Conservation (phyloP, 1,140 invertebrate genomes). For the Achroia grisella region DNA sequence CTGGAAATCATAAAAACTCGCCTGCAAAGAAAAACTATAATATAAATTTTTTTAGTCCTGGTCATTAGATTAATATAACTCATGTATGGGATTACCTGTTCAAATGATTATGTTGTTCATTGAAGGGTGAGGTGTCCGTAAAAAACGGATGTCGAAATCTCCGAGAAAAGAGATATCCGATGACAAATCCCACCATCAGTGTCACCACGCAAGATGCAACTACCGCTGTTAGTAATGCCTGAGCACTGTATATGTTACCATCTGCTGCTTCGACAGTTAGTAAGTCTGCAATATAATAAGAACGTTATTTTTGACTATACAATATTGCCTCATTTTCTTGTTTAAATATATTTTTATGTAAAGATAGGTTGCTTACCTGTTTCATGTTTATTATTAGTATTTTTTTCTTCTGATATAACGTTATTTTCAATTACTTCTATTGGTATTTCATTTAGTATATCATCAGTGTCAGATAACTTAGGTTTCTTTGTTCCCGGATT, state of each 20-base stretch:
- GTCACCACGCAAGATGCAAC: slow-evolving; percentile 85
- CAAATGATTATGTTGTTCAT: slow-evolving; percentile 77
- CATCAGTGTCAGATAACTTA: slow-evolving; percentile 44
- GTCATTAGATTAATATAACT: slow-evolving; percentile 5
- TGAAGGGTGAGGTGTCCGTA: slow-evolving; percentile 81
- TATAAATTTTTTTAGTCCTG: slow-evolving; percentile 7
- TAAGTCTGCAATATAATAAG: slow-evolving; percentile 66
- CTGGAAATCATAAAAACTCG: slow-evolving; percentile 25
- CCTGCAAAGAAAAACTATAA: slow-evolving; percentile 20
- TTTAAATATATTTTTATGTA: background rate
- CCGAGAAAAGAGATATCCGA: slow-evolving; percentile 87
- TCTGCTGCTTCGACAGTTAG: slow-evolving; percentile 76
- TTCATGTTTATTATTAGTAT: slow-evolving; percentile 50
- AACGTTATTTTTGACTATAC: background rate
- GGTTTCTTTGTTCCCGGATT: slow-evolving; percentile 61
- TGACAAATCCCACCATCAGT: slow-evolving; percentile 86
- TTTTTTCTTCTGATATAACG: slow-evolving; percentile 52
- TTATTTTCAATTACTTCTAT: slow-evolving; percentile 66
- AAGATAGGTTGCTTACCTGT: slow-evolving; percentile 34
- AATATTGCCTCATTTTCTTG: no score
- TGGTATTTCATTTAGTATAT: slow-evolving; percentile 62
- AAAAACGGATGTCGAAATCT: slow-evolving; percentile 82
- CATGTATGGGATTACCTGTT: slow-evolving; percentile 45
- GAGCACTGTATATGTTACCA: slow-evolving; percentile 82
- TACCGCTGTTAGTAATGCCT: slow-evolving; percentile 85